Percentiles rank a stretch among this genome's conserved stretches.
Conservation (phyloP, 2,888 invertebrate genomes). For the Yponomeuta sedellus region DNA sequence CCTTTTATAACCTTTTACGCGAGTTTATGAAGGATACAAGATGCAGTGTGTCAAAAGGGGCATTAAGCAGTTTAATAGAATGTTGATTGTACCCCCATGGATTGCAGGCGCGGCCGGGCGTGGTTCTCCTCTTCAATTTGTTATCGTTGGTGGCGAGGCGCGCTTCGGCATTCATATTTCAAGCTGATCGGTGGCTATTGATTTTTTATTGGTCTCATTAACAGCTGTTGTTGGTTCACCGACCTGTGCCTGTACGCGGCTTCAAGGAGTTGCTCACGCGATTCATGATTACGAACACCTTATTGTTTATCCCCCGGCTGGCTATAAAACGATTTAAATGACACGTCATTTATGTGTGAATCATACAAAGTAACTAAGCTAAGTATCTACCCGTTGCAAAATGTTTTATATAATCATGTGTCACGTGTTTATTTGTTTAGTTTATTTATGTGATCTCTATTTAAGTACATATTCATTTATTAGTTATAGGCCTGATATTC, state of each 20-base stretch:
- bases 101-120: slow-evolving; percentile 40
- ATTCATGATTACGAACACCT: too few species aligned
- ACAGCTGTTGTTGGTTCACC: slow-evolving; percentile 16
- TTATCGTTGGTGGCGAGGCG: slow-evolving; percentile 11
- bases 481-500: too few species aligned
- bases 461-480: too few species aligned
- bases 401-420: too few species aligned
- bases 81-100: slow-evolving; percentile 59
- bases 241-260: slow-evolving; percentile 16
- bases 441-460: too few species aligned
- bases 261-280: slow-evolving; percentile 11
- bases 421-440: too few species aligned
- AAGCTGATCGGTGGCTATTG: slow-evolving; percentile 17
- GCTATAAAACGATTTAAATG: too few species aligned
- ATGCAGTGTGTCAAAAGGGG: not conserved
- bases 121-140: slow-evolving; percentile 18
- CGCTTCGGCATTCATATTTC: slow-evolving; percentile 22
- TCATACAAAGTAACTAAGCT: too few species aligned
- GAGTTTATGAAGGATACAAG: slow-evolving; percentile 3
- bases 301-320: not conserved
- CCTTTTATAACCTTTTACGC: slow-evolving; percentile 2
- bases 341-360: too few species aligned
- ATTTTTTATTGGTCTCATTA: slow-evolving; percentile 21
- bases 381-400: too few species aligned
- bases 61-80: slow-evolving; percentile 62